Evolutionary conservation across 2,888 invertebrate species (phyloP).

Genomic region (Elmis aenea): DNA sequence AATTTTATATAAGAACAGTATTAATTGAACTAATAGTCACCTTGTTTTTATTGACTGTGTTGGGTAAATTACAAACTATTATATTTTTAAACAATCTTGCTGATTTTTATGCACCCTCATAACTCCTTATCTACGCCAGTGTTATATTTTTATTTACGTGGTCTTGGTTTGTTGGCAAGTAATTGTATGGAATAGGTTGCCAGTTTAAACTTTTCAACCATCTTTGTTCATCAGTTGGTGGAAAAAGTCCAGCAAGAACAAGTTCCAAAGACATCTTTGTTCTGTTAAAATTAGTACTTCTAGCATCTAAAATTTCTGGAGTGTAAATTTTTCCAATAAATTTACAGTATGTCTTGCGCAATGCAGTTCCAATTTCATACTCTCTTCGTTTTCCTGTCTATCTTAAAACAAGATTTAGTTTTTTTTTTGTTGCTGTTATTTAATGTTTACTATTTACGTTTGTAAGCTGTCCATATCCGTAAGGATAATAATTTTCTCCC

Average conservation of each 20-base stretch:
- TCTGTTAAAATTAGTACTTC: slow-evolving; percentile 62
- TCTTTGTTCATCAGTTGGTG: slow-evolving; percentile 51
- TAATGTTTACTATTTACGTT: slow-evolving; percentile 40
- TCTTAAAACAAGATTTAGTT: too few relatives aligned
- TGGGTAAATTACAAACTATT: too few relatives aligned
- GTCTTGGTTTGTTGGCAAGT: slow-evolving; percentile 26
- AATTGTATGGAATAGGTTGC: slow-evolving; percentile 36
- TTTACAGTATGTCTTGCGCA: slow-evolving; percentile 55
- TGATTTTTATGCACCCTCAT: too few relatives aligned
- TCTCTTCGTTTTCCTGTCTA: slow-evolving; percentile 61
- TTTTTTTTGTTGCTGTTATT: too few relatives aligned
- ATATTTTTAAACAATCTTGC: too few relatives aligned
- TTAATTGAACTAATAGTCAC: too few relatives aligned
- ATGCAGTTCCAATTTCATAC: slow-evolving; percentile 58
- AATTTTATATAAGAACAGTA: too few relatives aligned
- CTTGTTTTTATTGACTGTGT: too few relatives aligned
- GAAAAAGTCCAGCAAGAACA: slow-evolving; percentile 63
- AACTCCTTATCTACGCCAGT: too few relatives aligned
- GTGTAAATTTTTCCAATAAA: slow-evolving; percentile 59
- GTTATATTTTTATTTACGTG: too few relatives aligned
- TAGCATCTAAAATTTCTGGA: slow-evolving; percentile 50
- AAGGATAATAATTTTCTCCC: slow-evolving; percentile 48
- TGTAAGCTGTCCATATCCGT: slow-evolving; percentile 53
- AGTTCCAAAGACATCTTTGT: slow-evolving; percentile 68
- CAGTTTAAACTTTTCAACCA: slow-evolving; percentile 48